A percentile compares a stretch with the other conserved stretches of the same genome.
Conservation (phyloP, 2,888 invertebrate species). For the Coleophora flavipennella region DNA sequence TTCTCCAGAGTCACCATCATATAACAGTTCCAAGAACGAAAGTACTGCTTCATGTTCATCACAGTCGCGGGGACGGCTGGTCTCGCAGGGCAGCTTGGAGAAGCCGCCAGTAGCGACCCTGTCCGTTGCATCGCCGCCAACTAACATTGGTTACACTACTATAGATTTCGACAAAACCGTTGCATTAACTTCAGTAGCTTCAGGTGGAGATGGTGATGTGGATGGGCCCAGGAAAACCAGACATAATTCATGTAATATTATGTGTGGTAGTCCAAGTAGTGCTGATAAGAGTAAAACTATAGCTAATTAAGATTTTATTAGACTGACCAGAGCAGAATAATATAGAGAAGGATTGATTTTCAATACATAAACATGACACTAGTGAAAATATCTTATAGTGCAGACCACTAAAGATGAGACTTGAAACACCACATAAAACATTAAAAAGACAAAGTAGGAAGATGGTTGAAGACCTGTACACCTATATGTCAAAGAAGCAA, state of each 20-base stretch:
- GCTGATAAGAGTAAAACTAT: slow-evolving; percentile 35
- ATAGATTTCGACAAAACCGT: slow-evolving; percentile 96
- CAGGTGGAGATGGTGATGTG: slow-evolving; percentile 76
- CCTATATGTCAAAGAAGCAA: no score
- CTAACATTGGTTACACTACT: slow-evolving; percentile 83
- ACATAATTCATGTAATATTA: slow-evolving; percentile 82
- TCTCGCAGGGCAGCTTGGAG: slow-evolving; percentile 50
- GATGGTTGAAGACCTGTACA: no score
- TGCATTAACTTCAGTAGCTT: slow-evolving; percentile 86
- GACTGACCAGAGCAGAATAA: background rate
- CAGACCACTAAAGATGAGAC: no score
- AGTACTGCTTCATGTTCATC: slow-evolving; percentile 40
- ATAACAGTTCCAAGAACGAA: slow-evolving; percentile 43
- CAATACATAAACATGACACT: background rate
- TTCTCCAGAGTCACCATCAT: slow-evolving; percentile 45
- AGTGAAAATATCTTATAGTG: background rate
- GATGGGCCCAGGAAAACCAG: slow-evolving; percentile 86
- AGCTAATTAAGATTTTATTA: slow-evolving; percentile 1
- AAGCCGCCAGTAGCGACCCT: slow-evolving; percentile 24
- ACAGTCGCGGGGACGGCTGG: slow-evolving; percentile 37
- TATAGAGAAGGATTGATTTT: background rate
- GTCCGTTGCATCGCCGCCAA: slow-evolving; percentile 71
- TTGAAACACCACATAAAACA: no score
- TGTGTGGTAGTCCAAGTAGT: slow-evolving; percentile 56
- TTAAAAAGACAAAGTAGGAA: no score